Evolutionary conservation across 1,140 invertebrate species (phyloP).

Genomic region (Trichoplusia ni): DNA sequence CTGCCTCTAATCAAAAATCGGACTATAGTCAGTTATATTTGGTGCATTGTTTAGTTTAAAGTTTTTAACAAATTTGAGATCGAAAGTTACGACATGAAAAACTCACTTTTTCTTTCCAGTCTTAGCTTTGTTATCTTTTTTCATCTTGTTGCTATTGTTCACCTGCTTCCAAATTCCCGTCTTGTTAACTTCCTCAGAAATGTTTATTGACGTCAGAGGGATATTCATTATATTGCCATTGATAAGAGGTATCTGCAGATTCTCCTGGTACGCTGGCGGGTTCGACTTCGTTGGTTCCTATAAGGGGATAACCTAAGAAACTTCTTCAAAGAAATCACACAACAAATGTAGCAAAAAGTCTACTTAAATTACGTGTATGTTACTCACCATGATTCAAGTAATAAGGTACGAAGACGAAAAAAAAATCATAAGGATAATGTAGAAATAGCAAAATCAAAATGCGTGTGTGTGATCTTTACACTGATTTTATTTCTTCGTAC

Average conservation of each 20-base stretch:
- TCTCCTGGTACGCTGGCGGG: constrained; percentile 82
- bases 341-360: constrained; percentile 11
- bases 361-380: not conserved
- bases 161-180: constrained; percentile 97
- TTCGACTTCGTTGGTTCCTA: constrained; percentile 68
- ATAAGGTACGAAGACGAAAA: constrained; percentile 34
- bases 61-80: too few species aligned
- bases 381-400: constrained; percentile 34
- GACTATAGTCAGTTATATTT: too few species aligned
- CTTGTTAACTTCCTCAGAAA: constrained; percentile 96
- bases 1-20: too few species aligned
- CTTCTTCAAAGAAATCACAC: constrained; percentile 23
- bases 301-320: constrained; percentile 63
- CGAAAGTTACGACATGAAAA: too few species aligned
- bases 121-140: constrained; percentile 71
- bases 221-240: constrained; percentile 97
- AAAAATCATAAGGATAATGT: constrained; percentile 28
- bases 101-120: constrained; percentile 76
- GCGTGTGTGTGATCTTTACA: constrained; percentile 47
- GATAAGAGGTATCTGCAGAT: constrained; percentile 92
- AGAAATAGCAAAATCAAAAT: constrained; percentile 53
- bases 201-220: constrained; percentile 93
- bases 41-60: too few species aligned
- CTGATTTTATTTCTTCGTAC: constrained; percentile 49
- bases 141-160: constrained; percentile 81